A percentile compares a stretch with the other conserved stretches of the same genome.
Evolutionary conservation across 2,888 invertebrate genomes (phyloP).

Genomic region (Augochlorella aurata): DNA sequence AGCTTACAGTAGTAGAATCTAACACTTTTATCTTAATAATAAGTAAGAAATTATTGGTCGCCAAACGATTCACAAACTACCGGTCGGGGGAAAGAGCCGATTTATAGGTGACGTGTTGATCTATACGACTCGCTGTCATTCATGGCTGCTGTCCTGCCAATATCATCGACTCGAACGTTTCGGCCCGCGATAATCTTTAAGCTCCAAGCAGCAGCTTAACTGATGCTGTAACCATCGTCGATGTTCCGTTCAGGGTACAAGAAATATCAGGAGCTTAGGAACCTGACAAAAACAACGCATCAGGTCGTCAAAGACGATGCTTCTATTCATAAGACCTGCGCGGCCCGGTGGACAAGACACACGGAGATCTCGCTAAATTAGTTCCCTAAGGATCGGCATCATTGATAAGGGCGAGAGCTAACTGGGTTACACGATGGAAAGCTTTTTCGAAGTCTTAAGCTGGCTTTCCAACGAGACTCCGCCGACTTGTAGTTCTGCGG

Average conservation of each 20-base stretch:
- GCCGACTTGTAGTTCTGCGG: not conserved
- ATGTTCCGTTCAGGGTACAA: slow-evolving; percentile 1
- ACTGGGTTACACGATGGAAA: slow-evolving; percentile 5
- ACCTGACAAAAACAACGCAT: not conserved
- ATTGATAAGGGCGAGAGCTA: slow-evolving; percentile 6
- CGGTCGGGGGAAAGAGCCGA: no score
- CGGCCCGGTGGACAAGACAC: not conserved
- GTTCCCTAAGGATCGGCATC: not conserved
- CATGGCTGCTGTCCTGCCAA: no score
- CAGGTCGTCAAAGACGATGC: not conserved
- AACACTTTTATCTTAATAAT: no score
- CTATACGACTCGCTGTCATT: no score
- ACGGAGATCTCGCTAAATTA: not conserved
- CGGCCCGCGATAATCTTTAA: not conserved
- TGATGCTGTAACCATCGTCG: not conserved
- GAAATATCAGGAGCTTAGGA: slow-evolving; percentile 5
- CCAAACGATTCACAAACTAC: no score
- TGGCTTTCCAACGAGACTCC: not conserved
- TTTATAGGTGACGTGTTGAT: no score
- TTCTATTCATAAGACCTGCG: slow-evolving; percentile 6
- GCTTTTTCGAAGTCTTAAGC: slow-evolving; percentile 1
- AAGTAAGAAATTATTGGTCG: no score
- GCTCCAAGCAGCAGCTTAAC: not conserved
- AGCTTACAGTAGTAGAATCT: no score
- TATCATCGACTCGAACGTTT: not conserved